Evolutionary conservation across 2,888 invertebrate genomes (phyloP).

Genomic region (Catocala nupta): DNA sequence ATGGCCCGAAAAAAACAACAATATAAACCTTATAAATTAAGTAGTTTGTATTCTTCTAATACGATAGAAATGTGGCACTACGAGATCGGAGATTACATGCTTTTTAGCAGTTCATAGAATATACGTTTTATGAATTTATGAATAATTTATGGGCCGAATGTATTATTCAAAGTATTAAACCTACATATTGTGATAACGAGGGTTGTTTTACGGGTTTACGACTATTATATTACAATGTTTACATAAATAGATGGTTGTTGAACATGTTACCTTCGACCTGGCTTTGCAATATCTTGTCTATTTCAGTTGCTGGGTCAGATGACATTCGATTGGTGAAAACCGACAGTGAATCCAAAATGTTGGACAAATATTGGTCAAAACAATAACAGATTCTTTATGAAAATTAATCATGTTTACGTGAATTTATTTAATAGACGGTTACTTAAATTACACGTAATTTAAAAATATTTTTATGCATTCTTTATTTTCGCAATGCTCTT

Average conservation of each 20-base stretch:
- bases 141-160: slow-evolving; percentile 45
- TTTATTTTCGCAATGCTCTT: too few relatives aligned
- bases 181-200: slow-evolving; percentile 28
- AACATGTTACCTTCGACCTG: slow-evolving; percentile 1
- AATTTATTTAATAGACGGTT: too few relatives aligned
- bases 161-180: slow-evolving; percentile 43
- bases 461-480: too few relatives aligned
- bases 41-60: slow-evolving; percentile 49
- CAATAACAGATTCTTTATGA: too few relatives aligned
- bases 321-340: not conserved
- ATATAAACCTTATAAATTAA: slow-evolving; percentile 39
- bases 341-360: too few relatives aligned
- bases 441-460: too few relatives aligned
- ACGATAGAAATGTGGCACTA: slow-evolving; percentile 40
- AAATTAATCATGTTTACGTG: too few relatives aligned
- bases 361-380: too few relatives aligned
- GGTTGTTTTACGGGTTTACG: slow-evolving; percentile 25
- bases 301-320: not conserved
- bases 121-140: slow-evolving; percentile 44
- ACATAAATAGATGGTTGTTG: slow-evolving; percentile 18
- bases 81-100: slow-evolving; percentile 47
- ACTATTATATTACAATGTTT: slow-evolving; percentile 16
- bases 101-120: slow-evolving; percentile 51
- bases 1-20: slow-evolving; percentile 21
- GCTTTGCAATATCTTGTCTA: not conserved